Conservation (phyloP, 2,888 invertebrate species). For the Crocallis elinguaria region DNA sequence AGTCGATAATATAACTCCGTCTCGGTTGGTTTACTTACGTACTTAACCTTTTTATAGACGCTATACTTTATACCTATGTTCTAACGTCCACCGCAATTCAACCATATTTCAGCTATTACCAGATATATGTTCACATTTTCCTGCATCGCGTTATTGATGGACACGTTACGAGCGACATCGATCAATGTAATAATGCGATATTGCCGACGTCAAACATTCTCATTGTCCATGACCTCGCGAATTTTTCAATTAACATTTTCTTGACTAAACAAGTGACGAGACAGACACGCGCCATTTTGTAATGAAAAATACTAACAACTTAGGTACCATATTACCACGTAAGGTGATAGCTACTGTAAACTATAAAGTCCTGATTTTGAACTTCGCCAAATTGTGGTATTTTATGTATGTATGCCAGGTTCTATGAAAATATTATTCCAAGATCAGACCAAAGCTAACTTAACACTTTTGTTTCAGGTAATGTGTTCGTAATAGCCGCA, state of each 20-base stretch:
- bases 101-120: slow-evolving; percentile 24
- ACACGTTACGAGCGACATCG: slow-evolving; percentile 29
- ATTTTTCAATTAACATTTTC: slow-evolving; percentile 25
- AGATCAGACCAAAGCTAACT: not conserved
- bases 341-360: too few relatives aligned
- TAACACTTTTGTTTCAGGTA: slow-evolving; percentile 85
- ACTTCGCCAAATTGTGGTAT: too few relatives aligned
- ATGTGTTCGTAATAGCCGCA: slow-evolving; percentile 97
- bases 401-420: too few relatives aligned
- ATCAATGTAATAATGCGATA: slow-evolving; percentile 30
- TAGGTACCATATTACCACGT: too few relatives aligned
- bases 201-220: slow-evolving; percentile 26
- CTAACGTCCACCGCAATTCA: not conserved
- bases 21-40: too few relatives aligned
- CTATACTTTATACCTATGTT: too few relatives aligned
- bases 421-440: too few relatives aligned
- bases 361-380: too few relatives aligned
- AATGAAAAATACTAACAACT: too few relatives aligned
- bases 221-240: slow-evolving; percentile 3
- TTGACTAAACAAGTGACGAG: slow-evolving; percentile 18
- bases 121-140: slow-evolving; percentile 28
- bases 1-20: too few relatives aligned
- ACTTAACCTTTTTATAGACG: too few relatives aligned
- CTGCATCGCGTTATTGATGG: slow-evolving; percentile 25
- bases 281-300: not conserved